Conservation (phyloP, 2,888 invertebrate genomes). For the Opisthograptis luteolata region DNA sequence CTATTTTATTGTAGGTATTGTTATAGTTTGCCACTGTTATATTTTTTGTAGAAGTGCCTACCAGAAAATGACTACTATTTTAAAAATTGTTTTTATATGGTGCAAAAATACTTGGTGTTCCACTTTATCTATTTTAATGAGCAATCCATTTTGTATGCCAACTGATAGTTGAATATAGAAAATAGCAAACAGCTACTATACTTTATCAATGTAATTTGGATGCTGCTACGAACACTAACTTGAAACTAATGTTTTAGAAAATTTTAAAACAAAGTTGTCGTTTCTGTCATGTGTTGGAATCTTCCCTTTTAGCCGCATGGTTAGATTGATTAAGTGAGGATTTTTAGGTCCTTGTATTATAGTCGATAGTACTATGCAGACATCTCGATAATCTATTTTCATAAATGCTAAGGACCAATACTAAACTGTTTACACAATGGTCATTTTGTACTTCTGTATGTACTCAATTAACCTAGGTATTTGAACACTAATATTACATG, state of each 20-base stretch:
- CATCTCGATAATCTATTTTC: slow-evolving; percentile 28
- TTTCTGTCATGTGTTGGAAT: slow-evolving; percentile 22
- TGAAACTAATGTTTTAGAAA: slow-evolving; percentile 1
- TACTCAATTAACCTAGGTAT: slow-evolving; percentile 34
- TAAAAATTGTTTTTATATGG: slow-evolving; percentile 43
- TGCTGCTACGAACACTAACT: slow-evolving; percentile 4
- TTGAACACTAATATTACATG: slow-evolving; percentile 30
- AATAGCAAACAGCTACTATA: slow-evolving; percentile 2
- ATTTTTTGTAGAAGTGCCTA: slow-evolving; percentile 69
- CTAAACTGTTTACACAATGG: slow-evolving; percentile 59
- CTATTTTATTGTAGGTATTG: slow-evolving; percentile 57
- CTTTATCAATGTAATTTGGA: not conserved
- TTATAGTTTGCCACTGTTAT: slow-evolving; percentile 59
- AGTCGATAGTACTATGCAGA: too few relatives aligned
- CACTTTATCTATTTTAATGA: slow-evolving; percentile 27
- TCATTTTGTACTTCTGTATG: slow-evolving; percentile 65
- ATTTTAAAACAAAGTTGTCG: slow-evolving; percentile 16
- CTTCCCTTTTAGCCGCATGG: too few relatives aligned
- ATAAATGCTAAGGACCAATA: slow-evolving; percentile 69
- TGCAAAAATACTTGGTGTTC: slow-evolving; percentile 37
- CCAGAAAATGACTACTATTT: slow-evolving; percentile 46
- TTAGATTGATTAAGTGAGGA: too few relatives aligned
- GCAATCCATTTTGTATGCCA: slow-evolving; percentile 32
- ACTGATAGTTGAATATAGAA: slow-evolving; percentile 2
- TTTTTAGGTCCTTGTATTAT: too few relatives aligned